Evolutionary conservation across 2,797 vertebrate species (phyloP).

Genomic region (Oophaga sylvatica): DNA sequence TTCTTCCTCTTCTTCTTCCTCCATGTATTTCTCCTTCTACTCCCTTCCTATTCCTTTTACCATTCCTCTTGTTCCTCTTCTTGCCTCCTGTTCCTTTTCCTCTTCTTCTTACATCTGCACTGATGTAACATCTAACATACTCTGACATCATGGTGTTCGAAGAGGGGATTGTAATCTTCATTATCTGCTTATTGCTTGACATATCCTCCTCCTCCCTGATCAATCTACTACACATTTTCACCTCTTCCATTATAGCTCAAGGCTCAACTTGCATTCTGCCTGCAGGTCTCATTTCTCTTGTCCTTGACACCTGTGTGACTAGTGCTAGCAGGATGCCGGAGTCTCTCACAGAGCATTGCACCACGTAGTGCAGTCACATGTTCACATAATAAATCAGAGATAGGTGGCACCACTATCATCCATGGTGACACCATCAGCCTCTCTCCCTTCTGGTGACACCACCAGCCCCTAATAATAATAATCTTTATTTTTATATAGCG

Average conservation of each 20-base stretch:
- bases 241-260: not conserved
- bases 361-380: not conserved
- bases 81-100: not conserved
- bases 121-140: too few relatives aligned
- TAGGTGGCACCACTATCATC: not conserved
- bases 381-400: not conserved
- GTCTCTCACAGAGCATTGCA: not conserved
- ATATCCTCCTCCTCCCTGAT: not conserved
- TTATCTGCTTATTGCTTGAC: too few relatives aligned
- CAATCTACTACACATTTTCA: not conserved
- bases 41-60: too few relatives aligned
- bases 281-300: not conserved
- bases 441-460: not conserved
- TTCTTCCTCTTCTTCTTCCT: too few relatives aligned
- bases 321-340: slow-evolving; percentile 7
- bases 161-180: too few relatives aligned
- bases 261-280: too few relatives aligned
- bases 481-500: too few relatives aligned
- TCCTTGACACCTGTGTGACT: not conserved
- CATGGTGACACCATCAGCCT: not conserved
- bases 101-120: too few relatives aligned
- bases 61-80: not conserved
- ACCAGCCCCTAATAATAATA: not conserved
- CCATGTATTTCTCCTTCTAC: too few relatives aligned
- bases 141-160: too few relatives aligned